These are phyloP conservation scores for Amphipoea oculea DNA, from an alignment of 2,888 invertebrate species.

Conservation along the genomic window DNA sequence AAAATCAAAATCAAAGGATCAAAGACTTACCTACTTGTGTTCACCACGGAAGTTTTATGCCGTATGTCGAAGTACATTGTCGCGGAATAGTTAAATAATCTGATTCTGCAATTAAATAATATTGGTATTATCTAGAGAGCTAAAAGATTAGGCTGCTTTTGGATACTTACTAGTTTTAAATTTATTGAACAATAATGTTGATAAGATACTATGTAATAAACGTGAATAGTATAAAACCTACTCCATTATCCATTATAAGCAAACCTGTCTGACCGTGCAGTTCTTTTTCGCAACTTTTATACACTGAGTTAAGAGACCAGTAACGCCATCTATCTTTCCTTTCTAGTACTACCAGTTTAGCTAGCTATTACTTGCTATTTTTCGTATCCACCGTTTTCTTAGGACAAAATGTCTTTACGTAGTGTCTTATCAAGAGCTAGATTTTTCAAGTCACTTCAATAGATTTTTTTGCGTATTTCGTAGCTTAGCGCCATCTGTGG, in stretches of 20 bases:
- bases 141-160: constrained; percentile 58
- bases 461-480: not conserved
- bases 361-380: not conserved
- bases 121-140: constrained; percentile 40
- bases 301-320: not conserved
- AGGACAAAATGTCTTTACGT: not conserved
- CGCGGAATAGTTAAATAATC: constrained; percentile 57
- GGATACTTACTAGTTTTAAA: not conserved
- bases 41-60: constrained; percentile 65
- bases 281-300: not conserved
- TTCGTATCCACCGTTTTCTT: not conserved
- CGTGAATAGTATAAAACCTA: not conserved
- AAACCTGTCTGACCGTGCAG: not conserved
- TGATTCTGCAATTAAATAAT: constrained; percentile 22
- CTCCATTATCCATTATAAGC: not conserved
- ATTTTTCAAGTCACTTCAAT: not conserved
- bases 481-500: constrained; percentile 21
- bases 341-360: not conserved
- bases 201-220: constrained; percentile 8
- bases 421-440: not conserved
- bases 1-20: constrained; percentile 15
- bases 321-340: constrained; percentile 41
- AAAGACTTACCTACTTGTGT: constrained; percentile 72
- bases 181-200: constrained; percentile 17
- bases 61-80: constrained; percentile 62